phyloP scores from a whole-genome alignment of 1,140 invertebrate species.

The Ceratitis capitata region DNA sequence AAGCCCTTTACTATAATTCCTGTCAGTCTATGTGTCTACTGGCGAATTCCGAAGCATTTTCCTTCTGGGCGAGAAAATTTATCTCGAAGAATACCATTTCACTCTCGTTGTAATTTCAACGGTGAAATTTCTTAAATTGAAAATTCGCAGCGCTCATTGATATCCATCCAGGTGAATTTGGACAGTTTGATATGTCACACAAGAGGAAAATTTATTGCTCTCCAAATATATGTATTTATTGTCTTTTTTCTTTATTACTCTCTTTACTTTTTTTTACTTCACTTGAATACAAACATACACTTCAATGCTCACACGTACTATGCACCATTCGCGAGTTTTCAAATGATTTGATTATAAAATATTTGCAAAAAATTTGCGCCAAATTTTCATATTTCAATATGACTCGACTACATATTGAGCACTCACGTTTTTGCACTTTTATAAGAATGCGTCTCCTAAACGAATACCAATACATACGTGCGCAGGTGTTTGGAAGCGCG shows the following conservation, averaged over 20 bases:
- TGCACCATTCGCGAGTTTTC: not conserved
- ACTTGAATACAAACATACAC: not conserved
- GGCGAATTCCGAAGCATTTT: no score
- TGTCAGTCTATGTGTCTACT: no score
- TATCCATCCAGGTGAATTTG: not conserved
- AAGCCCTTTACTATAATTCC: no score
- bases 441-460: not conserved
- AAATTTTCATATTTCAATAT: slow-evolving; percentile 30
- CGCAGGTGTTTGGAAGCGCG: not conserved
- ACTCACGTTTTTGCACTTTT: not conserved
- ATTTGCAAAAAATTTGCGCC: slow-evolving; percentile 25
- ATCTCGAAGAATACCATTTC: no score
- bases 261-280: not conserved
- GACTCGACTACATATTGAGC: not conserved
- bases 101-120: no score
- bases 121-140: no score
- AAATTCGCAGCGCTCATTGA: not conserved
- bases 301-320: not conserved
- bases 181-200: not conserved
- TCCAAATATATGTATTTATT: not conserved
- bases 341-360: slow-evolving; percentile 32
- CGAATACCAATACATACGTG: not conserved
- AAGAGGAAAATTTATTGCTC: not conserved
- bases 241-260: not conserved
- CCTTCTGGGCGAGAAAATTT: no score